These are phyloP conservation scores for Florisuga fusca DNA, from an alignment of 2,797 vertebrate genomes.

Conservation along the genomic window DNA sequence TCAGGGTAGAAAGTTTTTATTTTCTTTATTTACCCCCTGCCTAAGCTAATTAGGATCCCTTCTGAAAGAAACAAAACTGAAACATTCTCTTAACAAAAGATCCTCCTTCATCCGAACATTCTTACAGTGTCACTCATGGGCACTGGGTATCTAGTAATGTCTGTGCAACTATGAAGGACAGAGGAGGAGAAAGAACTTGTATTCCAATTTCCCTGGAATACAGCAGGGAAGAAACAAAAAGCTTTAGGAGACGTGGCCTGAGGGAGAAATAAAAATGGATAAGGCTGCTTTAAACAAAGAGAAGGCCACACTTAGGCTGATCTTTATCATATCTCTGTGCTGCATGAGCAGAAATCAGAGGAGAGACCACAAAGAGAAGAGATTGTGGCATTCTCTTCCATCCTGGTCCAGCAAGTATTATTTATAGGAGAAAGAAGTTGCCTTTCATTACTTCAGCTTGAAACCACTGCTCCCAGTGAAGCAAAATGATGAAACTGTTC, in stretches of 20 bases:
- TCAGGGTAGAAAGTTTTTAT: background rate
- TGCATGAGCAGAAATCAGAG: background rate
- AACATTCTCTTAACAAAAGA: background rate
- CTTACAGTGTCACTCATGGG: background rate
- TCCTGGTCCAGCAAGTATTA: background rate
- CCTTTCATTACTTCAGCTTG: slow-evolving; percentile 22
- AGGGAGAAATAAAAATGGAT: background rate
- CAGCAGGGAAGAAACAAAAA: background rate
- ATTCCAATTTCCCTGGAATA: background rate
- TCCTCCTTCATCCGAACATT: background rate
- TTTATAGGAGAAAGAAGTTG: background rate
- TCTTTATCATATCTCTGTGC: background rate
- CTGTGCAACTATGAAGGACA: background rate
- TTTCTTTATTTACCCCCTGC: background rate
- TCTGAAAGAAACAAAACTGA: background rate
- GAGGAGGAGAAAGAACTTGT: background rate
- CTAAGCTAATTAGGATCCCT: background rate
- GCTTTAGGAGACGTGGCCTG: background rate
- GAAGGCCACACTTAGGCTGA: background rate
- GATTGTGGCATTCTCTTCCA: background rate
- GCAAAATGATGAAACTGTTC: background rate
- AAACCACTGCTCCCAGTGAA: background rate
- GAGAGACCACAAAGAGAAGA: background rate
- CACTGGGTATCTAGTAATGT: background rate
- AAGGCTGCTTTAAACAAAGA: background rate